Base-by-base conservation (phyloP, 2,888 invertebrate genomes). In the Anodontia alba region DNA sequence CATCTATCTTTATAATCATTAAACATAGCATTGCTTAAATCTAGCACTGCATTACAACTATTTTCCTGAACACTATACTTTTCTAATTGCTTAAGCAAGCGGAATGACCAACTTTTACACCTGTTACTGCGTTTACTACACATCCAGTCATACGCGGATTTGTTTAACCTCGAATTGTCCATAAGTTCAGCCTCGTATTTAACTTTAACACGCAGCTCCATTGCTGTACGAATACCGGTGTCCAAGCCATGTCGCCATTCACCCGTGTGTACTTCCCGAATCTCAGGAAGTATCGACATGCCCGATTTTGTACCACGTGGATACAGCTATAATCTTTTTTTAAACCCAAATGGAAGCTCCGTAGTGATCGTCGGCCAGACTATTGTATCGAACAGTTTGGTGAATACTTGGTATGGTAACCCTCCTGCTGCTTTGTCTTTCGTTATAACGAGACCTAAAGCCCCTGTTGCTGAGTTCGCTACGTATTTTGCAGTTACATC, bases 321-420 rank as follows among this genome's bases (percentile, higher is more conserved):
- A 73, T 46, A 17, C 62, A 36, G 29, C 57, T 15, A 31, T 62
- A 73, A 5, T 43, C 49, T 38, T 46, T 43, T 10, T 20, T 38
- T n/a, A n/a, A n/a, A 71, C 81, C 73, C 77, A 81, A 31, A 77
- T 74, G 0, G 73, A 69, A 26, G 76, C 73, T 5, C 69, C 76
- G 46, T 73, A 81, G 49, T 66, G 17, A 73, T 77, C 3, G 43
- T 49, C 17, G 71, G 73, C 73, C 62, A 71, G 7, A 76, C 76
- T 12, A 67, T 42, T 20, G 57, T 51, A 31, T 76, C 68, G 31
- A 54, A 80, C 0, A 76, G 29, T 49, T 80, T 80, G 1, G 73
- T 76, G 29, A 68, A 75, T 31, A 73, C 76, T 10, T 38, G 68
- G 42, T 29, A 76, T n/a, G 70, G 71, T 69, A 79, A 66, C 3